Evolutionary conservation across 2,797 vertebrate genomes (phyloP).

Genomic region (Myotis daubentonii): DNA sequence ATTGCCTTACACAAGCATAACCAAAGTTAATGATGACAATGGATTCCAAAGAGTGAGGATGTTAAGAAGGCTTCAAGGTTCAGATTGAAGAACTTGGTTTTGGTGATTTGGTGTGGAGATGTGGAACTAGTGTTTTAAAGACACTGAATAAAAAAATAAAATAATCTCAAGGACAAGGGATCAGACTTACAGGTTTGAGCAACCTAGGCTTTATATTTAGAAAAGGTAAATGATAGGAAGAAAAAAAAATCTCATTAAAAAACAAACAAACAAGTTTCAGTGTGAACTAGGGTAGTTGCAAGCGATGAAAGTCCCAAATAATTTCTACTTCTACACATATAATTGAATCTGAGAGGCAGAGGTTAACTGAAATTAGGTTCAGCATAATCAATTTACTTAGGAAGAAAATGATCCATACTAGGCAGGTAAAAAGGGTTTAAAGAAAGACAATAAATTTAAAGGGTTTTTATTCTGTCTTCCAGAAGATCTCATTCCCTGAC

Average conservation of each 20-base stretch:
- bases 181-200: slow-evolving; percentile 11
- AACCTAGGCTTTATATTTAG: slow-evolving; percentile 25
- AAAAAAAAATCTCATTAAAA: not conserved
- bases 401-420: slow-evolving; percentile 37
- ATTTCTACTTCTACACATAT: slow-evolving; percentile 27
- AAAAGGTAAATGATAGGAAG: slow-evolving; percentile 17
- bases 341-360: not conserved
- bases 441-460: slow-evolving; percentile 42
- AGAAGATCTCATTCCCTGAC: slow-evolving; percentile 2
- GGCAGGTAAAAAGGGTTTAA: not conserved
- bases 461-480: not conserved
- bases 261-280: not conserved
- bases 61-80: not conserved
- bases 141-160: slow-evolving; percentile 2
- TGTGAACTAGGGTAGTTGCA: not conserved
- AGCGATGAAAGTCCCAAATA: not conserved
- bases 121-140: slow-evolving; percentile 27
- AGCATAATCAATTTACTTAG: not conserved
- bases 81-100: not conserved
- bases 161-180: slow-evolving; percentile 23
- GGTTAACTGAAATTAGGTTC: slow-evolving; percentile 28
- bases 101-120: slow-evolving; percentile 90
- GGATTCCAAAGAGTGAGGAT: not conserved
- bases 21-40: not conserved
- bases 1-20: not conserved